Evolutionary conservation across 2,888 invertebrate species (phyloP).

Genomic region (Lasioglossum morio): DNA sequence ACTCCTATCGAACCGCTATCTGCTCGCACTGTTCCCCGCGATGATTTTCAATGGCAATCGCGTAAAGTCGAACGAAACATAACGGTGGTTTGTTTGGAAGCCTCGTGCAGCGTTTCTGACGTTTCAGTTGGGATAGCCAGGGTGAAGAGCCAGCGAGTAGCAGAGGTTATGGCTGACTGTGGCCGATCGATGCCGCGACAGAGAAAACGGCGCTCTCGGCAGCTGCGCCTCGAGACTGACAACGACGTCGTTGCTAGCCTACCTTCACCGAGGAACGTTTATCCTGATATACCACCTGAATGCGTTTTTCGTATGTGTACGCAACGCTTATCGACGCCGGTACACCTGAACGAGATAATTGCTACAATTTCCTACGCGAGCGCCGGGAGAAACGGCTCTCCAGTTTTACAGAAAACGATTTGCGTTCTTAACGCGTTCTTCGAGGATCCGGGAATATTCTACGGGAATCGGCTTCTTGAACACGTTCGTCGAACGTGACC

Average conservation of each 20-base stretch:
- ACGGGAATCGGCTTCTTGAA: not conserved
- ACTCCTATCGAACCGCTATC: not conserved
- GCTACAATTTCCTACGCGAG: not conserved
- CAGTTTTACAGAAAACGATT: not conserved
- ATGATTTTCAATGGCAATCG: not conserved
- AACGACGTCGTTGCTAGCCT: slow-evolving; percentile 30
- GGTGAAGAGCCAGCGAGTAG: slow-evolving; percentile 40
- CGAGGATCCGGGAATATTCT: not conserved
- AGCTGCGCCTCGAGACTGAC: slow-evolving; percentile 66
- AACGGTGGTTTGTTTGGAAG: not conserved
- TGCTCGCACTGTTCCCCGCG: not conserved
- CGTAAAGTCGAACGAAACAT: not conserved
- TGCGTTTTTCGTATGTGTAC: not conserved
- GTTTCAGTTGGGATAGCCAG: not conserved
- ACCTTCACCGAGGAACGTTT: slow-evolving; percentile 46
- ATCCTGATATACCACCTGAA: slow-evolving; percentile 5
- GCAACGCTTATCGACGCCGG: slow-evolving; percentile 18
- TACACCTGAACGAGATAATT: slow-evolving; percentile 4
- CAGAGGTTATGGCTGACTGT: slow-evolving; percentile 69
- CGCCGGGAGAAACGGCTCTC: not conserved
- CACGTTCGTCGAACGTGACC: slow-evolving; percentile 17
- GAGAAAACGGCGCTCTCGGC: slow-evolving; percentile 62
- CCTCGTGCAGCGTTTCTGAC: not conserved
- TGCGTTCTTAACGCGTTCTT: not conserved
- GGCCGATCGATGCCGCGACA: slow-evolving; percentile 68